Evolutionary conservation across 1,140 invertebrate genomes (phyloP).

Genomic region (Ips typographus): DNA sequence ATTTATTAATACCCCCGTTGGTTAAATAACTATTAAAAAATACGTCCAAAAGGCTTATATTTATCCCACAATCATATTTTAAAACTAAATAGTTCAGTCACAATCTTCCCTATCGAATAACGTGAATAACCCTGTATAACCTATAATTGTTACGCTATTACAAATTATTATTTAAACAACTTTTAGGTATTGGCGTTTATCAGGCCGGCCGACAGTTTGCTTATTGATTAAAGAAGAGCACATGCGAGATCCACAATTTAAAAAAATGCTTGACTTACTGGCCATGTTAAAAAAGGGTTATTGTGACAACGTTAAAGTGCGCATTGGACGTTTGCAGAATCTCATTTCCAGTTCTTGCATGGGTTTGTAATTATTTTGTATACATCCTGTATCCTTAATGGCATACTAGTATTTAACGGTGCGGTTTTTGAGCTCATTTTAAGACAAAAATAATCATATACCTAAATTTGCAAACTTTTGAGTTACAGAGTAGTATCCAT

Average conservation of each 20-base stretch:
- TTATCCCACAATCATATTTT: too few species aligned
- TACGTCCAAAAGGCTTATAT: too few species aligned
- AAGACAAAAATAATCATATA: too few species aligned
- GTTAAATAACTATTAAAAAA: too few species aligned
- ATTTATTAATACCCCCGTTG: too few species aligned
- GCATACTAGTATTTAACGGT: not conserved
- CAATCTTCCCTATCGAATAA: too few species aligned
- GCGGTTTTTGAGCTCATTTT: not conserved
- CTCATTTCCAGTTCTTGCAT: constrained; percentile 93
- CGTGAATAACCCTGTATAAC: too few species aligned
- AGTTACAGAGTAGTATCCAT: too few species aligned
- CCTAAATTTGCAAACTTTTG: too few species aligned
- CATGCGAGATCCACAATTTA: constrained; percentile 96
- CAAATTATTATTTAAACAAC: not conserved
- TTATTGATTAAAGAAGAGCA: constrained; percentile 94
- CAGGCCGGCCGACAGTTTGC: constrained; percentile 95
- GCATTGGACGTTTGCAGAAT: constrained; percentile 93
- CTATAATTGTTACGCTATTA: not conserved
- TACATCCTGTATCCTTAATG: not conserved
- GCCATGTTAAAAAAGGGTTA: constrained; percentile 97
- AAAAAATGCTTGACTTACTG: constrained; percentile 94
- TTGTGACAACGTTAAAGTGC: constrained; percentile 92
- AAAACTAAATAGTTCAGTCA: too few species aligned
- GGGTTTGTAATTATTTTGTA: too few species aligned
- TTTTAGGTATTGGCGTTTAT: constrained; percentile 88